A percentile compares a stretch with the other conserved stretches of the same genome.
phyloP scores from a whole-genome alignment of 2,797 vertebrate species.

The Cottoperca gobio region DNA sequence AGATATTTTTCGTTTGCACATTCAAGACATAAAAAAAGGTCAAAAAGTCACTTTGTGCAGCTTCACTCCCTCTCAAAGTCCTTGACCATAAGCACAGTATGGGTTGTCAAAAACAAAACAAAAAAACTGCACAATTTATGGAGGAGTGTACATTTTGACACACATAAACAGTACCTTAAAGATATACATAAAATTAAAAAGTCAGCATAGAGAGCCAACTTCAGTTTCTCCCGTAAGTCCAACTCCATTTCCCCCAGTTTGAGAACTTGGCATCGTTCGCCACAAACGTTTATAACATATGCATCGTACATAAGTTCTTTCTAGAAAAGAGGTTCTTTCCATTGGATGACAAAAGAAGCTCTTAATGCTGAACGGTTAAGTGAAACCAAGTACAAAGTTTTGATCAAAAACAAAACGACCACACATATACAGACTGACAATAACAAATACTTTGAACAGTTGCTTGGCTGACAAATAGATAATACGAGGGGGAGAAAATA shows the following conservation, averaged over 20 bases:
- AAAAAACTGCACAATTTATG: conserved; percentile 52
- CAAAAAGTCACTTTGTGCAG: conserved; percentile 67
- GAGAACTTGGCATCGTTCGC: conserved; percentile 65
- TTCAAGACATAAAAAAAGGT: conserved; percentile 61
- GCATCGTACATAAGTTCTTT: conserved; percentile 62
- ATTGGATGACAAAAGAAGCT: conserved; percentile 67
- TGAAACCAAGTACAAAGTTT: conserved; percentile 61
- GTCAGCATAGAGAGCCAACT: conserved; percentile 64
- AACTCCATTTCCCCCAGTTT: conserved; percentile 62
- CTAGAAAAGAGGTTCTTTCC: conserved; percentile 64
- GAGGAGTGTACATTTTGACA: conserved; percentile 73
- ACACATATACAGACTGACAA: conserved; percentile 68
- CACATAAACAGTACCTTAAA: conserved; percentile 77
- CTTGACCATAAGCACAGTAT: conserved; percentile 68
- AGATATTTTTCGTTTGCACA: conserved; percentile 65
- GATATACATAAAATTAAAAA: conserved; percentile 71
- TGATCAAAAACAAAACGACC: conserved; percentile 65
- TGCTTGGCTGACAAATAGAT: conserved; percentile 71
- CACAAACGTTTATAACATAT: conserved; percentile 73
- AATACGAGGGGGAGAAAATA: conserved; percentile 72
- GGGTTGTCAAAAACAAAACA: conserved; percentile 61
- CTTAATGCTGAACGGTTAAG: conserved; percentile 56
- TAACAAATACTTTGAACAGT: conserved; percentile 65
- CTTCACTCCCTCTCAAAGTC: conserved; percentile 55
- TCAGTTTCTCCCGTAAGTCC: conserved; percentile 59